Evolutionary conservation across 2,113 vertebrate species (phyloP).

Genomic region (Anhinga anhinga): DNA sequence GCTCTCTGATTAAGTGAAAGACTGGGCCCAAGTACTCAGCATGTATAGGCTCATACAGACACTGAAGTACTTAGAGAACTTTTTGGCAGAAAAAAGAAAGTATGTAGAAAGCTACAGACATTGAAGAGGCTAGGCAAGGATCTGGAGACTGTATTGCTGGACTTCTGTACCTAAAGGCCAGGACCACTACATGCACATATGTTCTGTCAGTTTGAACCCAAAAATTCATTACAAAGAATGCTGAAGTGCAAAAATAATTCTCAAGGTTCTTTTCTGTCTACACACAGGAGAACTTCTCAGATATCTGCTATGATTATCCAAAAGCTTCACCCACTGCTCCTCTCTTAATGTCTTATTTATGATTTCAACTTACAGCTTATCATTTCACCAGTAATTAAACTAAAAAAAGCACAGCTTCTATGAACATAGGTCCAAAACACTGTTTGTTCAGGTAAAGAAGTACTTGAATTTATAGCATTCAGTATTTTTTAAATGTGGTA

Average conservation of each 20-base stretch:
- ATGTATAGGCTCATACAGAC: not conserved
- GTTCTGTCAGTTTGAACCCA: not conserved
- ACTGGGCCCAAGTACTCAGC: not conserved
- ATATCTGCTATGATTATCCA: not conserved
- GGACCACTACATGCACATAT: fast-evolving
- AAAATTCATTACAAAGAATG: not conserved
- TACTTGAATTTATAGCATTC: not conserved
- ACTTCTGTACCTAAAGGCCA: not conserved
- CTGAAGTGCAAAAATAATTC: not conserved
- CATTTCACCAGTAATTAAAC: not conserved
- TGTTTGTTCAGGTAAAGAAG: not conserved
- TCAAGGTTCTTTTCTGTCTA: not conserved
- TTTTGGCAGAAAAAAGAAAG: not conserved
- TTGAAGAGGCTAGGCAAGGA: not conserved
- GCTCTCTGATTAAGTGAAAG: not conserved
- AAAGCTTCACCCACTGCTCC: not conserved
- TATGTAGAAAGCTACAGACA: not conserved
- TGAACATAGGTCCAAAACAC: not conserved
- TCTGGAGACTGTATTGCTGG: not conserved
- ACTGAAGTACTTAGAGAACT: not conserved
- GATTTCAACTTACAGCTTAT: not conserved
- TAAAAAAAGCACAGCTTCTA: not conserved
- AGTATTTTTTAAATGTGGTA: not conserved
- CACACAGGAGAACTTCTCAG: not conserved
- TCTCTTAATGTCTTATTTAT: not conserved